Percentiles rank a stretch among this genome's conserved stretches.
Evolutionary conservation across 2,888 invertebrate genomes (phyloP).

Genomic region (Drosophila macrospina): DNA sequence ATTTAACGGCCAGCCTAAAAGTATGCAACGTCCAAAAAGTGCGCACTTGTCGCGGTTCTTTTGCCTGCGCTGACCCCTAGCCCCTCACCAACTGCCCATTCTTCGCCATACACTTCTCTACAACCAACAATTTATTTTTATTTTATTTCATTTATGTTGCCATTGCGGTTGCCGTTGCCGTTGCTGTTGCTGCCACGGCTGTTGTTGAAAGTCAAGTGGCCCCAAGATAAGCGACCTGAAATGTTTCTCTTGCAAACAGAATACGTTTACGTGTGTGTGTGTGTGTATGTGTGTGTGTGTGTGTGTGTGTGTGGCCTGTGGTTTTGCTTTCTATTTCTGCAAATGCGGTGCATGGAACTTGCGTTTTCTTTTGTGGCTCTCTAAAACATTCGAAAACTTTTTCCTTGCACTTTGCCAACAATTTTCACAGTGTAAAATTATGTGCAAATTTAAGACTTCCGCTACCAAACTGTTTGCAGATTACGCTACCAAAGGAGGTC

Average conservation of each 20-base stretch:
- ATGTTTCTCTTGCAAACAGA: constrained; percentile 62
- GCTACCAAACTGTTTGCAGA: constrained; percentile 17
- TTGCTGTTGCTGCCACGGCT: constrained; percentile 24
- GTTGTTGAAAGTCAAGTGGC: constrained; percentile 70
- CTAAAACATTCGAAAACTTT: constrained; percentile 41
- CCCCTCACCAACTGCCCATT: neutral
- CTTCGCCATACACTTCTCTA: constrained; percentile 4
- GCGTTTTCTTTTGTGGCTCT: constrained; percentile 49
- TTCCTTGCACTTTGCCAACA: constrained; percentile 44
- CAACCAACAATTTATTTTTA: constrained; percentile 73
- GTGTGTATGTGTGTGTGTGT: constrained; percentile 16
- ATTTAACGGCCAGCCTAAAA: constrained; percentile 64
- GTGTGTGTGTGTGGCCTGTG: constrained; percentile 29
- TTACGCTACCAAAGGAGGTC: constrained; percentile 34
- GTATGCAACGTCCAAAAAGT: constrained; percentile 47
- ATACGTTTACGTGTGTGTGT: constrained; percentile 10
- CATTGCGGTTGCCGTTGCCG: constrained; percentile 27
- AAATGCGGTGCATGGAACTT: constrained; percentile 57
- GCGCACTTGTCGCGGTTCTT: constrained; percentile 71
- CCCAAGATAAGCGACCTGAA: constrained; percentile 72
- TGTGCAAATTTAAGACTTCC: constrained; percentile 51
- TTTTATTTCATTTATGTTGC: constrained; percentile 65
- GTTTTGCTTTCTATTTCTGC: constrained; percentile 52
- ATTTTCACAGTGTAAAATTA: constrained; percentile 44
- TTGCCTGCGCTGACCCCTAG: constrained; percentile 16